Base-by-base conservation (phyloP, 2,888 invertebrate species). In the Apamea monoglypha region DNA sequence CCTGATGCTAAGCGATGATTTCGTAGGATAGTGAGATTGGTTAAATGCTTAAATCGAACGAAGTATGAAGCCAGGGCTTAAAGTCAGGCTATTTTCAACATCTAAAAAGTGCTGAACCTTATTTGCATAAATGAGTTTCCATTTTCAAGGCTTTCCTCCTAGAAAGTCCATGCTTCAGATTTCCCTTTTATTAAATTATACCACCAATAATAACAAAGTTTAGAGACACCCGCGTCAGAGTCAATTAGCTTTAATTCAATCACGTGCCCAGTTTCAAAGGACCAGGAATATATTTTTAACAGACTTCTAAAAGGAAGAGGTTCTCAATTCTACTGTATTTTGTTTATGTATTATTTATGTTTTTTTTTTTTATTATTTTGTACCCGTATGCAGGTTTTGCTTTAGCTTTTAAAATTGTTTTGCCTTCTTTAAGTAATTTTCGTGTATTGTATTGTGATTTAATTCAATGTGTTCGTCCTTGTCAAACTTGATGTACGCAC, bases 141-240 rank as follows among this genome's bases (percentile, higher is more conserved):
- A 68, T 61, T 74, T 56, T 29, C 29, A 71, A 53, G 21, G 21
- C 25, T 21, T n/a, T 21, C 5, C 25, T 44, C 32, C 29, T 29
- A 44, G 36, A 67, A 83, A 72, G 40, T 53, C 14, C 40, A 47
- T 32, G 61, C 18, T 64, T 25, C 68, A 25, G 44, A 71, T 67
- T 47, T 78, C 83, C 66, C 36, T 61, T 80, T 64, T 50, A 84
- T 61, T 84, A 73, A 82, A 82, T 84, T 63, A 84, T 82, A 74
- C 53, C 53, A 69, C 36, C 29, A 70, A 73, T 53, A 83, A 79
- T 63, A 79, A 73, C 63, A 61, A 73, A 79, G 72, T 82, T 84
- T 72, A n/a, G 72, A 82, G 82, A 44, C 71, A 73, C 84, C 84
- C 80, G 47, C 63, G 59, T 69, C 80, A 79, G 80, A 53, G 64